phyloP scores from a whole-genome alignment of 2,888 invertebrate species.

The Abrostola triplasia region DNA sequence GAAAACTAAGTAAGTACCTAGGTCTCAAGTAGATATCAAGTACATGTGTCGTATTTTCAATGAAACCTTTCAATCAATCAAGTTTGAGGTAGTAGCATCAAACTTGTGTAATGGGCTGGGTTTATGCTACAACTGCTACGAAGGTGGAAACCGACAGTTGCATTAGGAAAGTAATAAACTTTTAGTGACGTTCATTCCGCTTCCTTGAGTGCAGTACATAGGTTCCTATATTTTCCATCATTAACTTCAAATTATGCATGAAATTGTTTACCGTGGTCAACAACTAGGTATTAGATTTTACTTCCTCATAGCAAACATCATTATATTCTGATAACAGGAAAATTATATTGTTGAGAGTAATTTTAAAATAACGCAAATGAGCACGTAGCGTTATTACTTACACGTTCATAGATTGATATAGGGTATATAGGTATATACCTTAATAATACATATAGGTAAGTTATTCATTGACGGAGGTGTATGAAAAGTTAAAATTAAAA shows the following conservation, averaged over 20 bases:
- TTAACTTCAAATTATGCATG: conserved; percentile 25
- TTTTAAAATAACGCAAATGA: conserved; percentile 17
- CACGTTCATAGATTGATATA: neutral
- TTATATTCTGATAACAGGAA: conserved; percentile 43
- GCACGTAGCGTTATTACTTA: neutral
- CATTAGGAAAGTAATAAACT: conserved; percentile 11
- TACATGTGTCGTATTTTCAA: neutral
- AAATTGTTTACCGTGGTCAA: conserved; percentile 35
- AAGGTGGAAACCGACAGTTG: neutral
- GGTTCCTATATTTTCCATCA: conserved; percentile 21
- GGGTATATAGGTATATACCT: neutral
- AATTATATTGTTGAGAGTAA: conserved; percentile 36
- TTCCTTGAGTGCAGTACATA: conserved; percentile 24
- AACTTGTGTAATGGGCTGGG: neutral
- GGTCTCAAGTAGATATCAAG: neutral
- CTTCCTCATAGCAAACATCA: conserved; percentile 45
- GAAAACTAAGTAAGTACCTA: neutral
- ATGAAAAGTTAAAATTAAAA: conserved; percentile 6
- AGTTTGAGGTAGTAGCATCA: neutral
- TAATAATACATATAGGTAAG: no score
- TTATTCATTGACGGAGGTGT: no score
- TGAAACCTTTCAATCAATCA: no score
- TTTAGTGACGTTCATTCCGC: conserved; percentile 16
- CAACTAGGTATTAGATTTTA: conserved; percentile 35
- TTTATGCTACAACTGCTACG: neutral